Evolutionary conservation across 2,888 invertebrate species (phyloP).

Genomic region (Mimachlamys varia): DNA sequence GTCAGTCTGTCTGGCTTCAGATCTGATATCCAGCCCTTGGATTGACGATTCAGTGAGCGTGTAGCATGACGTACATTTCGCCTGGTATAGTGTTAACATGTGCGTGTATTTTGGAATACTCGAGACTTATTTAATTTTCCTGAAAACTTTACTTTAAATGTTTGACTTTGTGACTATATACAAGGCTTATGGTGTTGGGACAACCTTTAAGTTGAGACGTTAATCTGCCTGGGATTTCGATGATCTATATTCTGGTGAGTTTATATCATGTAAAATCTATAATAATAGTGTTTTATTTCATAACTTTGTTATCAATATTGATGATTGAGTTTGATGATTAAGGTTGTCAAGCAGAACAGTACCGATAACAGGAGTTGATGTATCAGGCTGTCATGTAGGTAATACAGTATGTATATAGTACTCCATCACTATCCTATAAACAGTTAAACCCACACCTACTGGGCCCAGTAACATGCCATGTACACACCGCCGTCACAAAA

Average conservation of each 20-base stretch:
- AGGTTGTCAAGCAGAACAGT: not conserved
- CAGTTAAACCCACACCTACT: not conserved
- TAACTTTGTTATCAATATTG: not conserved
- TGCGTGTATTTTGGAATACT: not conserved
- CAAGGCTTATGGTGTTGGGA: not conserved
- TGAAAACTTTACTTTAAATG: not conserved
- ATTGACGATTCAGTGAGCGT: slow-evolving; percentile 20
- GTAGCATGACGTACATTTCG: slow-evolving; percentile 28
- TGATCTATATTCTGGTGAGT: not conserved
- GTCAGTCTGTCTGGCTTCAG: not conserved
- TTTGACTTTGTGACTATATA: not conserved
- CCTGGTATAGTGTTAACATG: not conserved
- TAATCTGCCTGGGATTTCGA: not conserved
- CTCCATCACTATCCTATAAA: not conserved
- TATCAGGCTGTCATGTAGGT: not conserved
- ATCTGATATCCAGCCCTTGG: not conserved
- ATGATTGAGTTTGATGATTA: not conserved
- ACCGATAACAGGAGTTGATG: not conserved
- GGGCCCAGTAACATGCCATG: too few relatives aligned
- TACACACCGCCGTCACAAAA: too few relatives aligned
- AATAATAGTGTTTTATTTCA: not conserved
- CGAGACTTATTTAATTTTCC: not conserved
- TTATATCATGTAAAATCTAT: not conserved
- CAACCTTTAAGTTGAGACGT: not conserved
- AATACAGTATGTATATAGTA: not conserved